Evolutionary conservation across 2,797 vertebrate genomes (phyloP).

Genomic region (Crypturellus tataupa): DNA sequence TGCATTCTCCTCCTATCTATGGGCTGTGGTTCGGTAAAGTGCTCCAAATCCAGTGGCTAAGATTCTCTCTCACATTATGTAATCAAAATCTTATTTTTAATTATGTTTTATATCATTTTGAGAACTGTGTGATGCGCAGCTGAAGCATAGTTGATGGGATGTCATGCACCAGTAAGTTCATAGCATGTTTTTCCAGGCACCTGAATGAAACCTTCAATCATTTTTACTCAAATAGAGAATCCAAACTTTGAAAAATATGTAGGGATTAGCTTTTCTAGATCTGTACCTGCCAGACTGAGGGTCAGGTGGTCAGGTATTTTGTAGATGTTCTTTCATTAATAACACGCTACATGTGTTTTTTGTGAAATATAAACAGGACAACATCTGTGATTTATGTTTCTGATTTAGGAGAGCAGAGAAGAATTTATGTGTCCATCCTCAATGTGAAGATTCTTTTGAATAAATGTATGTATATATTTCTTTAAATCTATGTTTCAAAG

Average conservation of each 20-base stretch:
- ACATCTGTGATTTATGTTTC: background rate
- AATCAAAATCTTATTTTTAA: background rate
- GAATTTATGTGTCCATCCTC: background rate
- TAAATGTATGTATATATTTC: background rate
- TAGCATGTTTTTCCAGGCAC: background rate
- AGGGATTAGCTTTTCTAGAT: background rate
- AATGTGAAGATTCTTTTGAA: background rate
- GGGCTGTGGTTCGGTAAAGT: background rate
- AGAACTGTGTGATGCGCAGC: background rate
- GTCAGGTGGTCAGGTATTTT: background rate
- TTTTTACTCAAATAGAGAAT: background rate
- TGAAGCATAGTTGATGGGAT: background rate
- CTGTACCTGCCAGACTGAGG: background rate
- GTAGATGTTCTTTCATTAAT: background rate
- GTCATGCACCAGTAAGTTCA: background rate
- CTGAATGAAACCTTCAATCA: background rate
- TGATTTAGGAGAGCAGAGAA: background rate
- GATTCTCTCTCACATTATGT: fast-evolving
- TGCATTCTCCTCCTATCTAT: background rate
- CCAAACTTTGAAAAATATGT: background rate
- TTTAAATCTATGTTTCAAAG: background rate
- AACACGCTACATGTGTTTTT: background rate
- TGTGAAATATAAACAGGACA: background rate
- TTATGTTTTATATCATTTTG: background rate
- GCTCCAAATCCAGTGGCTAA: background rate